A percentile compares a stretch with the other conserved stretches of the same genome.
Evolutionary conservation across 2,797 vertebrate genomes (phyloP).

Genomic region (Spinus olivaceus): DNA sequence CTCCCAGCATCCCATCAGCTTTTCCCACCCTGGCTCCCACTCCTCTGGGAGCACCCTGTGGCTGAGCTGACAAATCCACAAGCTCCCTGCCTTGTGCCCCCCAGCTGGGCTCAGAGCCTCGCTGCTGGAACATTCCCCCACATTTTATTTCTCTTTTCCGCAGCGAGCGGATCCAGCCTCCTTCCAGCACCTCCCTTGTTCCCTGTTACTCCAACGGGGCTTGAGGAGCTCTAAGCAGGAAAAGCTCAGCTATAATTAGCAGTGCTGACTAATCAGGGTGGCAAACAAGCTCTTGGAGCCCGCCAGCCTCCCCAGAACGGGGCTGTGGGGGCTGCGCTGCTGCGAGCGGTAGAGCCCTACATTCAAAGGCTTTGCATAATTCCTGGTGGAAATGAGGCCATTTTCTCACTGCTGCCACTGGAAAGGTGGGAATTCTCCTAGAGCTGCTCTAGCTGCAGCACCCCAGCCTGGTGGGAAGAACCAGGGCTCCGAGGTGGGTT

Average conservation of each 20-base stretch:
- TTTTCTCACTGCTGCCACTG: neutral
- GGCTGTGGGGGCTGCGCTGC: neutral
- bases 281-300: neutral
- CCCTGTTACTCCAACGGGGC: neutral
- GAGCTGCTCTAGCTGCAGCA: accelerated
- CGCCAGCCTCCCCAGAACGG: neutral
- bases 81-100: neutral
- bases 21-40: neutral
- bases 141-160: accelerated
- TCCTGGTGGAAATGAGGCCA: neutral
- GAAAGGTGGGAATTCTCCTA: neutral
- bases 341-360: neutral
- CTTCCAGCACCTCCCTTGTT: neutral
- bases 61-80: neutral
- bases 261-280: constrained; percentile 54
- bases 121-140: neutral
- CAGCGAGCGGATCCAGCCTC: neutral
- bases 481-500: accelerated
- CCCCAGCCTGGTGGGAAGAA: neutral
- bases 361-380: constrained; percentile 15
- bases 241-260: constrained; percentile 35
- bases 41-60: neutral
- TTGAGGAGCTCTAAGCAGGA: neutral
- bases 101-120: accelerated
- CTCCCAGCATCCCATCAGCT: neutral